These are phyloP conservation scores for Otis tarda DNA, from an alignment of 2,113 vertebrate species.

Conservation along the genomic window DNA sequence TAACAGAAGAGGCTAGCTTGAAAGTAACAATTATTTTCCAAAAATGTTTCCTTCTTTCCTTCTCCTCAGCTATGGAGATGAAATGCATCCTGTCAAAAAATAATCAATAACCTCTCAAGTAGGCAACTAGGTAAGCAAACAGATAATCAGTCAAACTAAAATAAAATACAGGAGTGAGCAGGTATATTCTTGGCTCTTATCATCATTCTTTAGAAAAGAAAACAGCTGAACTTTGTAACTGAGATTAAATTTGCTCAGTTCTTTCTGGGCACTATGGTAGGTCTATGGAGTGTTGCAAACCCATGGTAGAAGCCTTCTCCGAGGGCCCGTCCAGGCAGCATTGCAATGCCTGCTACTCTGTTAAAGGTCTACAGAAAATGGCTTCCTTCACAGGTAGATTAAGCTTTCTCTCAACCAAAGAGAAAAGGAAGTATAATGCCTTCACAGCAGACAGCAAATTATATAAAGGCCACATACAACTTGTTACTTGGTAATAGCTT, in stretches of 20 bases:
- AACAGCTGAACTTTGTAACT: neutral
- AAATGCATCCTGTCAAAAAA: neutral
- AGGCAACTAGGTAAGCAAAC: neutral
- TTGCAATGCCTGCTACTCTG: neutral
- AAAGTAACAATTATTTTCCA: neutral
- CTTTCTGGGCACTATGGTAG: neutral
- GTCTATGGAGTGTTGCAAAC: neutral
- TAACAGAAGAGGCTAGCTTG: neutral
- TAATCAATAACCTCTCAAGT: accelerated
- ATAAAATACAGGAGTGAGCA: neutral
- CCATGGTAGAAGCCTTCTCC: accelerated
- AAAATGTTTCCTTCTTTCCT: neutral
- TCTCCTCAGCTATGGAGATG: neutral
- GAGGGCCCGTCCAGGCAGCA: neutral
- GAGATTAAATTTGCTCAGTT: neutral
- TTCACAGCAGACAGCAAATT: neutral
- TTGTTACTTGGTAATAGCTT: neutral
- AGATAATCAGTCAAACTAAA: neutral
- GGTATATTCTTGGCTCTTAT: neutral
- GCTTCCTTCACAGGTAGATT: neutral
- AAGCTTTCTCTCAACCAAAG: neutral
- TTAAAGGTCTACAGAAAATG: neutral
- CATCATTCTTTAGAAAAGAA: neutral
- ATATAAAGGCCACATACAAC: neutral
- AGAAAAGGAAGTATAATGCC: neutral